phyloP scores from a whole-genome alignment of 2,113 vertebrate genomes.

The Cichladusa arquata region DNA sequence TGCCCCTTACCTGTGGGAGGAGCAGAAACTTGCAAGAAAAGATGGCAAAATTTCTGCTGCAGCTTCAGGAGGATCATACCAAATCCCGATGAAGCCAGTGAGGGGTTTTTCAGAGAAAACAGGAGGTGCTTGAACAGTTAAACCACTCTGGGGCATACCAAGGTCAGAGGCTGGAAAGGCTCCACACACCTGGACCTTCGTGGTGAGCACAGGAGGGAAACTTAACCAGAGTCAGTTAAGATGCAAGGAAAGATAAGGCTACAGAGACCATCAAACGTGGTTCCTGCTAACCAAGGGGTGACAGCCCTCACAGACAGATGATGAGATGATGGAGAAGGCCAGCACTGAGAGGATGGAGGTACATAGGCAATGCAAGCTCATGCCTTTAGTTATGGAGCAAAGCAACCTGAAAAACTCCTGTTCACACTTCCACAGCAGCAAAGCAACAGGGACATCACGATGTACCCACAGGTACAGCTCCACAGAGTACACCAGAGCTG shows the following conservation, averaged over 20 bases:
- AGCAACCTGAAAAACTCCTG: not conserved
- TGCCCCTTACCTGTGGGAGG: not conserved
- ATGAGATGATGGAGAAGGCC: not conserved
- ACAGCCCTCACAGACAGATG: not conserved
- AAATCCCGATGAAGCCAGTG: not conserved
- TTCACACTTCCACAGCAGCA: not conserved
- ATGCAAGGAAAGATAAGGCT: slow-evolving; percentile 52
- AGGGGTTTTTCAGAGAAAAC: not conserved
- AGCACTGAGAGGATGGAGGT: not conserved
- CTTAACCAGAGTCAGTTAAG: slow-evolving; percentile 41
- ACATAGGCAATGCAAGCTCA: not conserved
- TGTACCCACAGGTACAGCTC: not conserved
- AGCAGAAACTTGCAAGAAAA: not conserved
- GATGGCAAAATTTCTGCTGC: not conserved
- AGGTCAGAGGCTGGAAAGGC: not conserved
- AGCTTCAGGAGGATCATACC: rapidly evolving
- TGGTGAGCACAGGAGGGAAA: not conserved
- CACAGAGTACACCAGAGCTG: not conserved
- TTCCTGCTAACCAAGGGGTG: not conserved
- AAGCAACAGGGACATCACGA: not conserved
- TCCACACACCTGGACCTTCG: not conserved
- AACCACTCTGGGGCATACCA: not conserved
- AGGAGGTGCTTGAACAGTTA: slow-evolving; percentile 33
- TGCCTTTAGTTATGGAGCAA: not conserved
- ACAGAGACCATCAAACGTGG: not conserved